Evolutionary conservation across 2,113 vertebrate species (phyloP).

Genomic region (Chauna torquata): DNA sequence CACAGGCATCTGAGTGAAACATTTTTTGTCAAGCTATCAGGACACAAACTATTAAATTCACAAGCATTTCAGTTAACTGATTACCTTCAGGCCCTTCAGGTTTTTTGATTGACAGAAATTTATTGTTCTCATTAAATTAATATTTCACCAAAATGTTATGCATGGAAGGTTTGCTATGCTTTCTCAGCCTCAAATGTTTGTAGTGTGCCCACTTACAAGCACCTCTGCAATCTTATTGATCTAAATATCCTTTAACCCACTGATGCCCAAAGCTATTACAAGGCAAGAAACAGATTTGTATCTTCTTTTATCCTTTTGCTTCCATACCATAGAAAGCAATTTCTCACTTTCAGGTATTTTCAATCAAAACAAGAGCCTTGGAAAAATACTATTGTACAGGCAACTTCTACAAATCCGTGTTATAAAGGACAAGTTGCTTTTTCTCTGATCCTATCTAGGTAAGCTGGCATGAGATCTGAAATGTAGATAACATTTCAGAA

Average conservation of each 20-base stretch:
- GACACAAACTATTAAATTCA: slow-evolving; percentile 35
- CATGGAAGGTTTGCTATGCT: neutral
- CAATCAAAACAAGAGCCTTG: neutral
- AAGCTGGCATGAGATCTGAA: neutral
- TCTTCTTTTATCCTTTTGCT: neutral
- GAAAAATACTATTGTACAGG: neutral
- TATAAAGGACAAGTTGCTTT: neutral
- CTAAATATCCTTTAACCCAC: neutral
- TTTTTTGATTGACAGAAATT: slow-evolving; percentile 44
- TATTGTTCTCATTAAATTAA: slow-evolving; percentile 29
- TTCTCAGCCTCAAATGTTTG: neutral
- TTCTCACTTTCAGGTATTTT: neutral
- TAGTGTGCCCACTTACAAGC: neutral
- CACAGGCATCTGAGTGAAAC: slow-evolving; percentile 17
- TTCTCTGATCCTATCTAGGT: neutral
- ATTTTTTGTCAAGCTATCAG: slow-evolving; percentile 55
- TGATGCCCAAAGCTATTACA: neutral
- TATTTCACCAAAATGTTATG: neutral
- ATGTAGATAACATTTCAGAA: neutral
- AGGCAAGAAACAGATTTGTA: neutral
- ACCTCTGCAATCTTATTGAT: neutral
- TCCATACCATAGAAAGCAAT: neutral
- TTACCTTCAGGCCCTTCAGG: slow-evolving; percentile 26
- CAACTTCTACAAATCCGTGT: neutral
- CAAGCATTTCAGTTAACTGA: slow-evolving; percentile 23